Percentiles rank a stretch among this genome's conserved stretches.
Evolutionary conservation across 2,113 vertebrate species (phyloP).

Genomic region (Pagrus major): DNA sequence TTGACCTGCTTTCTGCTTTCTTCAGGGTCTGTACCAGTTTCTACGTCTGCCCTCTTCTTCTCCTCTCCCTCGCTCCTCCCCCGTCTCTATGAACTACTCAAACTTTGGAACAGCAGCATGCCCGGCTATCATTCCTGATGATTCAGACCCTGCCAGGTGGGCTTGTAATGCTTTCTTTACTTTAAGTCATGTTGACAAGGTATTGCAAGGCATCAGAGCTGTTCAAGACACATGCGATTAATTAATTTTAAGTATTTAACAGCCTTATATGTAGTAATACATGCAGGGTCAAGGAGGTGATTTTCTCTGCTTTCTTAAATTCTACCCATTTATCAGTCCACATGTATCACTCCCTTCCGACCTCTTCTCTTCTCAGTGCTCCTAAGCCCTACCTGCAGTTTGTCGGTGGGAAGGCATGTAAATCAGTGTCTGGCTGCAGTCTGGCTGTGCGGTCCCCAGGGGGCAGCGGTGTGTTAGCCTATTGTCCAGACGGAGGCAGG

Average conservation of each 20-base stretch:
- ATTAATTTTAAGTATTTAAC: not conserved
- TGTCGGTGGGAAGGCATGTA: conserved; percentile 85
- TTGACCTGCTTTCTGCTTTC: not conserved
- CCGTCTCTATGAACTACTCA: conserved; percentile 78
- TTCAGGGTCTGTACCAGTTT: conserved; percentile 90
- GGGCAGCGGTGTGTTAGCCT: conserved; percentile 74
- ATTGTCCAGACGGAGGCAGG: conserved; percentile 87
- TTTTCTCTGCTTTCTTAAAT: not conserved
- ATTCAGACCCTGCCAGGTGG: conserved; percentile 73
- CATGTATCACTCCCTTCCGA: not conserved
- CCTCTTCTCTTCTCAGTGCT: conserved; percentile 67
- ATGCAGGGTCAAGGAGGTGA: not conserved
- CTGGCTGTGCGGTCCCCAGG: conserved; percentile 78
- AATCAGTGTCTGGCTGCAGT: conserved; percentile 86
- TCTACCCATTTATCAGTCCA: not conserved
- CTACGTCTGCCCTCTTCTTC: conserved; percentile 71
- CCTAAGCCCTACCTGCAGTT: conserved; percentile 85
- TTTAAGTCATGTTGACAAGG: not conserved
- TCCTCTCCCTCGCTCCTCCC: conserved; percentile 40
- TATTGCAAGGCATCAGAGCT: not conserved
- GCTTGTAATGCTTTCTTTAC: not conserved
- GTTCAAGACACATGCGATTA: not conserved
- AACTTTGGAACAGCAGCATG: conserved; percentile 79
- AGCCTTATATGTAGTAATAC: not conserved
- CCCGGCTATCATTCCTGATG: conserved; percentile 65